These are phyloP conservation scores for Lysandra bellargus DNA, from an alignment of 2,888 invertebrate species.

Conservation along the genomic window DNA sequence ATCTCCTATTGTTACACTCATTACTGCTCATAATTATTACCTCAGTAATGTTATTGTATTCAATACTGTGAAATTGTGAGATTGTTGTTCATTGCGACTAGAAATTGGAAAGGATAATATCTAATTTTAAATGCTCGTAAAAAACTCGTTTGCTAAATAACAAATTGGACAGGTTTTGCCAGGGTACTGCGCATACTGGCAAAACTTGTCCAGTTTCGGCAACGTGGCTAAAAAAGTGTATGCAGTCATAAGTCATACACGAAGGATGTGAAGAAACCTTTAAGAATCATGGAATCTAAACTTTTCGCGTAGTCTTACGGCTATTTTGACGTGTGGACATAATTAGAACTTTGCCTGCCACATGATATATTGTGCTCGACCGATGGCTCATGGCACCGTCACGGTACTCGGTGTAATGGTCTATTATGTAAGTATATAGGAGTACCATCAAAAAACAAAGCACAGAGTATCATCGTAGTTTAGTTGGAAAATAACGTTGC, in stretches of 20 bases:
- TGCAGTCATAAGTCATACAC: neutral
- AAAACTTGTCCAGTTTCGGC: neutral
- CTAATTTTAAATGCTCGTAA: neutral
- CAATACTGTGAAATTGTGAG: conserved; percentile 3
- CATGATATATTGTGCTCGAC: too few species aligned
- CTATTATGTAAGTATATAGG: too few species aligned
- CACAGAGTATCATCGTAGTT: too few species aligned
- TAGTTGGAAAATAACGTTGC: too few species aligned
- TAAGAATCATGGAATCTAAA: too few species aligned
- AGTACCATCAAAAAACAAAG: too few species aligned
- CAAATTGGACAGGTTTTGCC: neutral
- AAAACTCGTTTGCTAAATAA: neutral
- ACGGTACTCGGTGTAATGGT: too few species aligned
- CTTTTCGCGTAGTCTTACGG: too few species aligned
- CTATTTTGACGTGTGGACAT: too few species aligned
- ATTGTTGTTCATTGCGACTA: neutral
- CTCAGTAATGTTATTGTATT: neutral
- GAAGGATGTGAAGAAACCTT: too few species aligned
- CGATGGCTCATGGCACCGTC: too few species aligned
- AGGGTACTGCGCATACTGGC: neutral
- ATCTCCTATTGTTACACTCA: neutral
- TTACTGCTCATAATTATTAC: neutral
- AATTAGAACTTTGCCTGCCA: too few species aligned
- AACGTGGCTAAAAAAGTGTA: neutral
- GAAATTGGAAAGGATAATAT: neutral